Conservation (phyloP, 2,797 vertebrate species). For the Xerus rutilus region DNA sequence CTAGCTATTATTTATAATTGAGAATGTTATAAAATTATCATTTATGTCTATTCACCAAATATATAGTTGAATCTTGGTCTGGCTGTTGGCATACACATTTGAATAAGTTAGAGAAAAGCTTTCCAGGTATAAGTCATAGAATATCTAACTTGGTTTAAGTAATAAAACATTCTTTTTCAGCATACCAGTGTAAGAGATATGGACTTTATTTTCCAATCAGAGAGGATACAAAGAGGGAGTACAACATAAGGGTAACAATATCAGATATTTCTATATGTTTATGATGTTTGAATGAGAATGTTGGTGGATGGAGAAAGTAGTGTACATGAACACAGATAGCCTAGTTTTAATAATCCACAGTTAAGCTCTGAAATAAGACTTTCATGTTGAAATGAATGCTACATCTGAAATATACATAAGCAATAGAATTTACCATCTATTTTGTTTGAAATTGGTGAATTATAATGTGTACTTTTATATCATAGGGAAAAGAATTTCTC, state of each 20-base stretch:
- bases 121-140: neutral
- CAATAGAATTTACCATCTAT: neutral
- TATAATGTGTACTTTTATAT: neutral
- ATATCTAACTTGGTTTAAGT: neutral
- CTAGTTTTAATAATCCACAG: neutral
- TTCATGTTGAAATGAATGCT: neutral
- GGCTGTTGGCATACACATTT: neutral
- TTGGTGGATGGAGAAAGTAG: neutral
- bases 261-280: neutral
- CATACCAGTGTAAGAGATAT: neutral
- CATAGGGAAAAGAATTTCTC: slow-evolving; percentile 34
- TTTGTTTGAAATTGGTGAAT: neutral
- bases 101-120: neutral
- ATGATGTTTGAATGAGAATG: neutral
- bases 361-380: neutral
- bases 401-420: neutral
- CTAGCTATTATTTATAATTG: neutral
- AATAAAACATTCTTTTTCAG: neutral
- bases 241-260: neutral
- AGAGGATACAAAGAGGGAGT: neutral
- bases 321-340: neutral
- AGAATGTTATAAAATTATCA: neutral
- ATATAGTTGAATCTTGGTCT: neutral
- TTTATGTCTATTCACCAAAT: neutral
- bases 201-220: neutral